Percentiles rank a stretch among this genome's conserved stretches.
phyloP scores from a whole-genome alignment of 1,140 invertebrate species.

The Plodia interpunctella region DNA sequence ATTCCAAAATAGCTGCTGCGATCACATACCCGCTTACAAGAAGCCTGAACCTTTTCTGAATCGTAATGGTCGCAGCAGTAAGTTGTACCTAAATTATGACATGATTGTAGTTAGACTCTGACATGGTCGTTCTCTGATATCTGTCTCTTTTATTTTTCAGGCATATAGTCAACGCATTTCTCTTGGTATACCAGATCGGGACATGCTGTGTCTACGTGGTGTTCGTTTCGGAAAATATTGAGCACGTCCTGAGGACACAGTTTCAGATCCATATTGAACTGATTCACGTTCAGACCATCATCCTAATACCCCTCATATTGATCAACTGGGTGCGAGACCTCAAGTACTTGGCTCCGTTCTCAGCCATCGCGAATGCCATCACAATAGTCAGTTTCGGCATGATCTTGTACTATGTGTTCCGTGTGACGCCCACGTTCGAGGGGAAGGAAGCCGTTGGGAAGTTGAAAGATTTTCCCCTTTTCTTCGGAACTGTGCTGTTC shows the following conservation, averaged over 20 bases:
- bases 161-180: slow-evolving; percentile 81
- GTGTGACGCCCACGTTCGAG: slow-evolving; percentile 75
- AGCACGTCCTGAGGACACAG: slow-evolving; percentile 77
- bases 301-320: slow-evolving; percentile 82
- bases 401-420: slow-evolving; percentile 84
- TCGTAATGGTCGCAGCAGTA: too few relatives aligned
- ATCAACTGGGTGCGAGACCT: slow-evolving; percentile 85
- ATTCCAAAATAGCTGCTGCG: too few relatives aligned
- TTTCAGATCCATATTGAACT: slow-evolving; percentile 51
- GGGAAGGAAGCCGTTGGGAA: slow-evolving; percentile 62
- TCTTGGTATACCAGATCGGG: slow-evolving; percentile 90
- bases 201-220: slow-evolving; percentile 94
- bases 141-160: too few relatives aligned
- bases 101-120: too few relatives aligned
- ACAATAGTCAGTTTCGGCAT: slow-evolving; percentile 81
- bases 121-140: too few relatives aligned
- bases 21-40: too few relatives aligned
- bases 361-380: slow-evolving; percentile 83
- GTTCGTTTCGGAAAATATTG: slow-evolving; percentile 87
- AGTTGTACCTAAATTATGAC: too few relatives aligned
- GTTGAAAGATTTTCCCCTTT: slow-evolving; percentile 77
- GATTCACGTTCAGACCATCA: slow-evolving; percentile 77
- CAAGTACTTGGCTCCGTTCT: slow-evolving; percentile 86
- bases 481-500: slow-evolving; percentile 82
- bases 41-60: too few relatives aligned